Conservation (phyloP, 2,888 invertebrate species). For the Chymomyza procnemis region DNA sequence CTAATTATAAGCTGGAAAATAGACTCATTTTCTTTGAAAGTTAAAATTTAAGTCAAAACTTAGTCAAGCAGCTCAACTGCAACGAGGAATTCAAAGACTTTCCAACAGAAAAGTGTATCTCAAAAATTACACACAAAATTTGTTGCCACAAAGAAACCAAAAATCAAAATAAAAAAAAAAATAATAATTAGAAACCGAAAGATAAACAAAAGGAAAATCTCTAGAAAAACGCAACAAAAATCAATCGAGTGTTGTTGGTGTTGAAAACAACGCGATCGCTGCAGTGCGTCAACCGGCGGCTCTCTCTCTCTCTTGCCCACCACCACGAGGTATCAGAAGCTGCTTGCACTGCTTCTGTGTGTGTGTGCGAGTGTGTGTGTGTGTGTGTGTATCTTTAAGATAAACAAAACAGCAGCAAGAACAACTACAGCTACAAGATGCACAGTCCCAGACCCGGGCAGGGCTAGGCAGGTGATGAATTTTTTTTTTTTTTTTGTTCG, state of each 20-base stretch:
- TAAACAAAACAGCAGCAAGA: conserved; percentile 51
- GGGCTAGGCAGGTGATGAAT: conserved; percentile 43
- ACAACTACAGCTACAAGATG: conserved; percentile 17
- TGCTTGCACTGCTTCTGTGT: conserved; percentile 8
- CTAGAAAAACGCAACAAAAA: conserved; percentile 31
- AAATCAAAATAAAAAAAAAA: too few relatives aligned
- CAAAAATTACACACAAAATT: too few relatives aligned
- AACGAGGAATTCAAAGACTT: too few relatives aligned
- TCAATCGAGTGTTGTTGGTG: conserved; percentile 30
- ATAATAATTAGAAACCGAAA: neutral
- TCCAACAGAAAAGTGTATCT: too few relatives aligned
- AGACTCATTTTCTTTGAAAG: too few relatives aligned
- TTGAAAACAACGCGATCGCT: conserved; percentile 18
- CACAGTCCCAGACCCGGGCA: neutral
- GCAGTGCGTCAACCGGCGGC: neutral
- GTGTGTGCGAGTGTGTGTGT: conserved; percentile 17
- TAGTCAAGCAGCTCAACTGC: too few relatives aligned
- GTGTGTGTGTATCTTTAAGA: conserved; percentile 41
- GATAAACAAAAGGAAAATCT: conserved; percentile 5
- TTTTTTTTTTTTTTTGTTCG: neutral
- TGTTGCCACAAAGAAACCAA: neutral
- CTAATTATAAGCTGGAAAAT: too few relatives aligned
- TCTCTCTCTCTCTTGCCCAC: neutral
- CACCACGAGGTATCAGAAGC: too few relatives aligned
- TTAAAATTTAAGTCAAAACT: too few relatives aligned